A percentile compares a stretch with the other conserved stretches of the same genome.
Conservation (phyloP, 2,888 invertebrate genomes). For the Drosophila macrospina region DNA sequence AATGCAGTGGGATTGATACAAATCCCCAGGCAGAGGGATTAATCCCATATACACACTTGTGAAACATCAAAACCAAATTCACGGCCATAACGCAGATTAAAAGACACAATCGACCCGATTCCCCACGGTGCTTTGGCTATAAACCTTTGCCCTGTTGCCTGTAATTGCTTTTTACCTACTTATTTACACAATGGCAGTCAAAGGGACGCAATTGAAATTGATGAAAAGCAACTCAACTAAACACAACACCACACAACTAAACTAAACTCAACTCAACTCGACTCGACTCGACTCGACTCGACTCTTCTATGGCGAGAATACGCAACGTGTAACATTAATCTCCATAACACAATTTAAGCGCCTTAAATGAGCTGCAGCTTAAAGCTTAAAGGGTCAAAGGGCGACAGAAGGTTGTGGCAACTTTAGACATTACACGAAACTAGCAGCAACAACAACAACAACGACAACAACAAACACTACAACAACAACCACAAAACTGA, state of each 20-base stretch:
- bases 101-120: constrained; percentile 12
- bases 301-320: constrained; percentile 1
- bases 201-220: constrained; percentile 38
- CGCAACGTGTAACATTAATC: constrained; percentile 67
- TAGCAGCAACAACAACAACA: constrained; percentile 22
- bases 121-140: background rate
- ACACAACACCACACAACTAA: background rate
- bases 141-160: constrained; percentile 33
- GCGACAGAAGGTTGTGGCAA: constrained; percentile 15
- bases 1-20: constrained; percentile 46
- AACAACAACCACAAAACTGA: constrained; percentile 16
- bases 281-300: background rate
- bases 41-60: constrained; percentile 19
- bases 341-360: constrained; percentile 72
- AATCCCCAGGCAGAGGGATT: constrained; percentile 31
- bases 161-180: constrained; percentile 68
- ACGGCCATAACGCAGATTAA: constrained; percentile 44
- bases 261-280: too few species aligned
- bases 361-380: constrained; percentile 72
- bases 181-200: constrained; percentile 32
- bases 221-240: constrained; percentile 20
- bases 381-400: constrained; percentile 62
- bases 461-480: constrained; percentile 20
- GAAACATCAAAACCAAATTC: constrained; percentile 42
- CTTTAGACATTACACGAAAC: constrained; percentile 30